A percentile compares a stretch with the other conserved stretches of the same genome.
Evolutionary conservation across 2,888 invertebrate species (phyloP).

Genomic region (Deilephila porcellus): DNA sequence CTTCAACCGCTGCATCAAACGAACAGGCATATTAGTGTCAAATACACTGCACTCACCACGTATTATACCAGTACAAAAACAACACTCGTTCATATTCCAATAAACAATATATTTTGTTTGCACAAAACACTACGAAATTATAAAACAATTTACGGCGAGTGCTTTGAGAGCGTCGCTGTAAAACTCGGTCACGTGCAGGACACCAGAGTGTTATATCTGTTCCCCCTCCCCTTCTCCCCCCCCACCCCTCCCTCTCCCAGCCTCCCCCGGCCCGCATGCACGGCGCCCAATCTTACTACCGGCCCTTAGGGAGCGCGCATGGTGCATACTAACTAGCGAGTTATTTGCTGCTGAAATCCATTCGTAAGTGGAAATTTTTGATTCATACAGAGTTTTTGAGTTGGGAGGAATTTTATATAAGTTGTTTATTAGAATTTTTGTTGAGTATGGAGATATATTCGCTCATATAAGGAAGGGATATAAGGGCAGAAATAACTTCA

Average conservation of each 20-base stretch:
- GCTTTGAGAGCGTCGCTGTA: constrained; percentile 15
- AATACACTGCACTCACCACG: too few species aligned
- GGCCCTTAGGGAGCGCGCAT: constrained; percentile 6
- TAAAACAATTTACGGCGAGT: constrained; percentile 22
- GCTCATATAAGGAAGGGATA: too few species aligned
- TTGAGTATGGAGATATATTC: too few species aligned
- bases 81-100: too few species aligned
- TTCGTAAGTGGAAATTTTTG: neutral
- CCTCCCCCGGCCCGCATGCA: neutral
- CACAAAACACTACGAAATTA: constrained; percentile 1
- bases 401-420: too few species aligned
- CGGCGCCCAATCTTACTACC: constrained; percentile 18
- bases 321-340: constrained; percentile 8
- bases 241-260: neutral
- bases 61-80: too few species aligned
- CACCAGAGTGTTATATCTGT: neutral
- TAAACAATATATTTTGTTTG: neutral
- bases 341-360: neutral
- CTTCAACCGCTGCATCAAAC: too few species aligned
- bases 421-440: too few species aligned
- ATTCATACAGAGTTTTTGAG: too few species aligned
- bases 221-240: neutral
- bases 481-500: too few species aligned
- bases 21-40: too few species aligned
- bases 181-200: constrained; percentile 25